Base-by-base conservation (phyloP, 2,113 vertebrate genomes). In the Noturus placidus region DNA sequence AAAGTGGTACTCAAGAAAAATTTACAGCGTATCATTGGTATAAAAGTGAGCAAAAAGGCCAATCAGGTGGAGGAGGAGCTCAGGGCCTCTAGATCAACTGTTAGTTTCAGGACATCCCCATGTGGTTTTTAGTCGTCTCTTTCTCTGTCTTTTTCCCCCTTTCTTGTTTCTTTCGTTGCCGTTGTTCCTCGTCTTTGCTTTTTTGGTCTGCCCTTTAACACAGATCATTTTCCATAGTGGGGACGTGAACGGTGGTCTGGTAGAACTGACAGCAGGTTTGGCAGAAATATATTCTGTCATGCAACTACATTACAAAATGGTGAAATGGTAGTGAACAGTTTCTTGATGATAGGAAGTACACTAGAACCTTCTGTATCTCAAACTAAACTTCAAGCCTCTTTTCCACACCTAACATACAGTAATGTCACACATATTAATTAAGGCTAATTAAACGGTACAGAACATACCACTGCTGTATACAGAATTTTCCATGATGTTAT, bases 51-150 rank as follows among this genome's bases (percentile, higher is more conserved):
- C 67, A 76, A 46, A 89, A 5, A 88, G 87, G 61, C 84, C 79
- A 50, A 80, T 88, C 85, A 84, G 63, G 22, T 90, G 63, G 54
- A 67, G 38, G 79, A 86, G 38, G 79, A 86, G 46, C 80, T 63
- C 56, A 61, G 33, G 61, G 59, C 86, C 61, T 86, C 30, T 83
- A 82, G 76, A 82, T 86, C 17, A 76, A 85, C 83, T 90, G 83
- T 88, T 83, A 67, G 81, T 83, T 67, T 91, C 82, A 91, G 93
- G 93, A 94, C 94, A 93, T 83, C 92, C 94, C 94, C 94, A 88
- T 91, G 85, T 46, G 87, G 81, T 85, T 88, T 87, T 42, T 81
- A 56, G 86, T 33, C 88, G 87, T 79, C 54, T 78, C 67, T 85
- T 78, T 77, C 74, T 80, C 78, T 82, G 20, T 35, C 25, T 85